Evolutionary conservation across 2,797 vertebrate species (phyloP).

Genomic region (Gymnothorax reevesii): DNA sequence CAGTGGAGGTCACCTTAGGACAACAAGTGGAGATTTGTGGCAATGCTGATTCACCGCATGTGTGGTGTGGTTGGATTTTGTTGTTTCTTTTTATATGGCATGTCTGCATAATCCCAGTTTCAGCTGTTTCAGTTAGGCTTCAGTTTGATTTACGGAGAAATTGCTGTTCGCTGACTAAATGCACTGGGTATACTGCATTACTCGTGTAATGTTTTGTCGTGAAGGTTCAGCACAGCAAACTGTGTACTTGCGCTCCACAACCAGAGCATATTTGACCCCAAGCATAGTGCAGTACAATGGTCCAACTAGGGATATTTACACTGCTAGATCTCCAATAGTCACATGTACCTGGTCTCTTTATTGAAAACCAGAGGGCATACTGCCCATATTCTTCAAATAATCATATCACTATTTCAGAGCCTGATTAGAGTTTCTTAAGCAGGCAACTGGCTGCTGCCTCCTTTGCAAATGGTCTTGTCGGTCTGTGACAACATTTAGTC

Average conservation of each 20-base stretch:
- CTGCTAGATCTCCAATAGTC: background rate
- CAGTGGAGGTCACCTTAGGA: constrained; percentile 28
- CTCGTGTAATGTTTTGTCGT: background rate
- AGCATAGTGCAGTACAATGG: background rate
- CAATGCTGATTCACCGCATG: background rate
- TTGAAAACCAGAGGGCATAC: background rate
- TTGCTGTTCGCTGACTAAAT: no score
- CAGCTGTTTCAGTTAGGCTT: background rate
- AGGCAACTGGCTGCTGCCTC: no score
- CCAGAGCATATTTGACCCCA: background rate
- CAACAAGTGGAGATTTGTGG: background rate
- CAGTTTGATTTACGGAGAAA: background rate
- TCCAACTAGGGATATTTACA: background rate
- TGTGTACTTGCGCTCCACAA: background rate
- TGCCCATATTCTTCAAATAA: background rate
- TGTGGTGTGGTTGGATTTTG: background rate
- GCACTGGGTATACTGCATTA: background rate
- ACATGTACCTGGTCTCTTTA: background rate
- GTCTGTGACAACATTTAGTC: background rate
- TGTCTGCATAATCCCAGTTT: background rate
- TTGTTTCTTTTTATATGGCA: background rate
- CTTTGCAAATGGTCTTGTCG: background rate
- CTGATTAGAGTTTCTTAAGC: no score
- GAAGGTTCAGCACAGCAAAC: background rate
- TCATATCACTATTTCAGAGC: no score